These are phyloP conservation scores for Busseola fusca DNA, from an alignment of 2,888 invertebrate species.

Conservation along the genomic window DNA sequence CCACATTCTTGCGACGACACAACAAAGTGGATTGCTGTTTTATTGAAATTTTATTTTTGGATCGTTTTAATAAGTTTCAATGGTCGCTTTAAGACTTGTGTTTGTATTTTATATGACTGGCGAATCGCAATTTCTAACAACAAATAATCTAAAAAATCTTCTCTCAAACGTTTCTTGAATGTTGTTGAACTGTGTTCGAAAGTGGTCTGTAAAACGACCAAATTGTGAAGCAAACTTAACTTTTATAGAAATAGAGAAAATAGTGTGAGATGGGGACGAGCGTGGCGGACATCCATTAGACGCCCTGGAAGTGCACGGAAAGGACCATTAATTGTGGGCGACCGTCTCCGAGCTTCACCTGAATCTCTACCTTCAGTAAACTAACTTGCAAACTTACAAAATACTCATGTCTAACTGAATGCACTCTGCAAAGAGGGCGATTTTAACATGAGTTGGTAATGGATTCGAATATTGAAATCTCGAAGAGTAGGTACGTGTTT, in stretches of 20 bases:
- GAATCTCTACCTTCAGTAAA: conserved; percentile 58
- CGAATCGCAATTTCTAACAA: conserved; percentile 26
- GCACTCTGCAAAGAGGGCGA: conserved; percentile 3
- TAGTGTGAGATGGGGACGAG: conserved; percentile 52
- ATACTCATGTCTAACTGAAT: conserved; percentile 44
- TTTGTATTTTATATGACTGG: conserved; percentile 34
- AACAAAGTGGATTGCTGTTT: conserved; percentile 49
- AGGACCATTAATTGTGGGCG: conserved; percentile 69
- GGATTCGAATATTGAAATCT: neutral
- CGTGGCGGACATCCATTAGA: conserved; percentile 69
- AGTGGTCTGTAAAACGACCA: conserved; percentile 30
- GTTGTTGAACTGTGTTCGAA: conserved; percentile 28
- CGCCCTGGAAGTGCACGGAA: conserved; percentile 65
- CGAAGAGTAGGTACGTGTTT: neutral
- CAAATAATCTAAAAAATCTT: conserved; percentile 35
- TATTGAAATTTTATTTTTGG: conserved; percentile 49
- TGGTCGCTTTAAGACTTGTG: conserved; percentile 21
- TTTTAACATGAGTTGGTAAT: conserved; percentile 5
- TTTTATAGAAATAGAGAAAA: conserved; percentile 54
- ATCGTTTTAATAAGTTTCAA: conserved; percentile 47
- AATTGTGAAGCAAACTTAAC: conserved; percentile 47
- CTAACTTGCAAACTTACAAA: conserved; percentile 54
- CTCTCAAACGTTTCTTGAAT: conserved; percentile 17
- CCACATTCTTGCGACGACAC: conserved; percentile 37
- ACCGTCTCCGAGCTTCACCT: conserved; percentile 62